Evolutionary conservation across 37 sponge, comb jelly and placozoan species (phyloP).

Genomic region (Cladorhizidae sp.): DNA sequence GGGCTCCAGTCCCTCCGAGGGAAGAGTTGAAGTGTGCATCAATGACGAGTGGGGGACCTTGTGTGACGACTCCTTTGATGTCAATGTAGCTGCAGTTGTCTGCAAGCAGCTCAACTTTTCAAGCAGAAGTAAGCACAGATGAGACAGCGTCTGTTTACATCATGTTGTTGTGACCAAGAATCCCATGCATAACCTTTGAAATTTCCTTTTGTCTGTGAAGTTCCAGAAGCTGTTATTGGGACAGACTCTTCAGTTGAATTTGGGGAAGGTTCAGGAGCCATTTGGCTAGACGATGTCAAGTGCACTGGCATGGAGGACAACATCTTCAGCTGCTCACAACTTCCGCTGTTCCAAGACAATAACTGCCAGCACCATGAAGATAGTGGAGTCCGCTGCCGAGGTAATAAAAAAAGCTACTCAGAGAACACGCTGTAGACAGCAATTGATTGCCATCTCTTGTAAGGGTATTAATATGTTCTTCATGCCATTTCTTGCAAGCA

Average conservation of each 20-base stretch:
- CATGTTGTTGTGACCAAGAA: too few species aligned
- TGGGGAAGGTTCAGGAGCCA: conserved; percentile 16
- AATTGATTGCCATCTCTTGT: background rate
- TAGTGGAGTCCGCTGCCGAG: conserved; percentile 36
- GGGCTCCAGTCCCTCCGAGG: background rate
- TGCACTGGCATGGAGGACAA: conserved; percentile 62
- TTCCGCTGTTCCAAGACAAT: conserved; percentile 1
- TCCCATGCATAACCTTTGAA: too few species aligned
- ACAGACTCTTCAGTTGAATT: background rate
- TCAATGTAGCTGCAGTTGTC: background rate
- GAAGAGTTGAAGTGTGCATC: conserved; percentile 31
- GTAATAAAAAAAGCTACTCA: background rate
- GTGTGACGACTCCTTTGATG: conserved; percentile 47
- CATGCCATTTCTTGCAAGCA: too few species aligned
- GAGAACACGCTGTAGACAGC: background rate
- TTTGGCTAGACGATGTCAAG: conserved; percentile 43
- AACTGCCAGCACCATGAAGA: conserved; percentile 66
- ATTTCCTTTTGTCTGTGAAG: background rate
- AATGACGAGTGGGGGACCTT: conserved; percentile 44
- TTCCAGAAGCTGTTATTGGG: background rate
- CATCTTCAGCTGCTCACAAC: conserved; percentile 46
- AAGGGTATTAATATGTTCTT: too few species aligned
- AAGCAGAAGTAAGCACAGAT: background rate
- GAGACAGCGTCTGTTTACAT: too few species aligned
- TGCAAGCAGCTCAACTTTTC: conserved; percentile 9